Base-by-base conservation (phyloP, 2,113 vertebrate species). In the Hipposideros armiger region DNA sequence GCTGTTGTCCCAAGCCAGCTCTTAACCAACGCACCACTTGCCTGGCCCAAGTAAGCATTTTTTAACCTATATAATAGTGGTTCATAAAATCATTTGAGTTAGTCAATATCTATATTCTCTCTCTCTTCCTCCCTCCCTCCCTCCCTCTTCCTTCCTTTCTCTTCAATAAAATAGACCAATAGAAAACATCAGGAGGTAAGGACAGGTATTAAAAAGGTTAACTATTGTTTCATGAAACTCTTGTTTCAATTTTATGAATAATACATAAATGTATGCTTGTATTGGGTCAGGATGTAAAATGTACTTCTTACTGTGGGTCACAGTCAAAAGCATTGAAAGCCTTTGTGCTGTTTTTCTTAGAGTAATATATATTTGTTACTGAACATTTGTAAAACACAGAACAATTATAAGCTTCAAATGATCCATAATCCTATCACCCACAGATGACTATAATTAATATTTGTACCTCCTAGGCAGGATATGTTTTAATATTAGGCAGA, bases 321-420 rank as follows among this genome's bases (percentile, higher is more conserved):
- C 13, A 5, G 19, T 77, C 47, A 94, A 91, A 89, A 42, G 36
- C 22, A n/a, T 56, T 11, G 36, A 73, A 88, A 90, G 58, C 6
- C 47, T 84, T 42, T 70, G 50, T 13, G 42, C 32, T 58, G 19
- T 78, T 89, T 92, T 90, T 77, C 67, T 58, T 20, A 85, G 45
- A 92, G n/a, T 22, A 80, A 95, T 62, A 56, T 26, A 36, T 60
- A 42, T 32, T 83, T 62, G 24, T 47, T 58, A 78, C 2, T 30
- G 36, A 77, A 83, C 76, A 90, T 32, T 11, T 92, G 66, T 91
- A 62, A 95, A 92, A 77, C 56, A 72, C 24, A 73, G 81, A 70
- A 85, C 89, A 73, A 85, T 19, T 52, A 52, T 7, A 90, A 87
- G 36, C 76, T 92, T 58, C 36, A 87, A 93, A 62, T 47, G 56